Conservation (phyloP, 2,888 invertebrate genomes). For the Hypomecis punctinalis region DNA sequence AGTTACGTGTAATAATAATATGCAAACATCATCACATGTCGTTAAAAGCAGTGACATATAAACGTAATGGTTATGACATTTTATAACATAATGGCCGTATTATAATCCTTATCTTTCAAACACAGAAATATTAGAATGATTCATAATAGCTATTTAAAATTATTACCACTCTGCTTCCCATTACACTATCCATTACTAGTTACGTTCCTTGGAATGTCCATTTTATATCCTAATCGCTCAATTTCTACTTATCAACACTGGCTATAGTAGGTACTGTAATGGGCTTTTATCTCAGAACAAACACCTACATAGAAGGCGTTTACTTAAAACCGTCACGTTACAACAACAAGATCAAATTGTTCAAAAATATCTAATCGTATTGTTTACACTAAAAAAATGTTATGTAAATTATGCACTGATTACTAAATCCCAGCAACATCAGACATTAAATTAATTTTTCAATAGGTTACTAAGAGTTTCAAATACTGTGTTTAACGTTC, state of each 20-base stretch:
- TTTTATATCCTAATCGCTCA: conserved; percentile 66
- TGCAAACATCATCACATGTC: not conserved
- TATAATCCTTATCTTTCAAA: conserved; percentile 18
- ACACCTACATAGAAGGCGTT: too few species aligned
- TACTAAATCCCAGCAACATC: too few species aligned
- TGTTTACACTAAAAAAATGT: too few species aligned
- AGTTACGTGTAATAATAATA: too few species aligned
- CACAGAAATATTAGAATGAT: not conserved
- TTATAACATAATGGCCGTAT: not conserved
- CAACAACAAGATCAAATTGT: too few species aligned
- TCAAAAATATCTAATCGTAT: too few species aligned
- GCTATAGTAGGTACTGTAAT: conserved; percentile 74
- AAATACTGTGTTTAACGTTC: too few species aligned
- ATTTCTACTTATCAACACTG: conserved; percentile 71
- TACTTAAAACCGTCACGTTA: too few species aligned
- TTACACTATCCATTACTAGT: conserved; percentile 33
- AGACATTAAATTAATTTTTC: too few species aligned
- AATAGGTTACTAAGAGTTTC: too few species aligned
- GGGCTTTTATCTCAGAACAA: conserved; percentile 40
- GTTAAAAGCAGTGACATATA: not conserved
- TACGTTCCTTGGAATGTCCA: conserved; percentile 49
- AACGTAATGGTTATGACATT: not conserved
- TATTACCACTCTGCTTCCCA: conserved; percentile 10
- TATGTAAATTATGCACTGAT: too few species aligned
- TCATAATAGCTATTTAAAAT: not conserved